Evolutionary conservation across 2,113 vertebrate species (phyloP), one percentile per base, ranked within the genome.

Genomic region (Oxyura jamaicensis): DNA sequence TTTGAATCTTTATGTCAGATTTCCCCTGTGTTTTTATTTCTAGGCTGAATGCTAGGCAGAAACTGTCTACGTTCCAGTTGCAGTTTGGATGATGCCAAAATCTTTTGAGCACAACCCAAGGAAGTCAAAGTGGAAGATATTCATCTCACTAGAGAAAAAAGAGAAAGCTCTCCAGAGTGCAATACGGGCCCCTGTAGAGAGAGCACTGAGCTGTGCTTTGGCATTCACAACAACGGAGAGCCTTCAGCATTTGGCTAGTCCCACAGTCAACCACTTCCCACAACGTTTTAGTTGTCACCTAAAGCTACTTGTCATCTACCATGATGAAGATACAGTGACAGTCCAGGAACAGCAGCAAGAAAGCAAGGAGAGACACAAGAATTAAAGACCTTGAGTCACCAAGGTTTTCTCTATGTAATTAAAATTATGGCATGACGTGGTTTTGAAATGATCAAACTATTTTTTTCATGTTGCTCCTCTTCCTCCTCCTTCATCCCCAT

Each of bases 51-150:
- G 35, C 29, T 81, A 60, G 92, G 36, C 29, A 89, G 66, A 67
- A 60, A 69, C 33, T 78, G 66, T 83, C 66, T 83, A 5, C 63
- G 62, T 91, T 74, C 58, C 67, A 87, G 7, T 59, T 85, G 69
- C 14, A 5, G 16, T 62, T 21, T 76, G 59, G 71, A 83, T 66
- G 36, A 56, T 55, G 81, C 78, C 89, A 83, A 85, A 73, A 91
- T 50, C 52, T 89, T 92, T 72, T 91, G 67, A 91, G 33, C n/a
- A 69, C 23, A 91, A 58, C 39, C 23, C 78, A 82, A 82, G 63
- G 46, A 96, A 89, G 69, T 52, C 62, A 26, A 75, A 87, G 36
- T 35, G 35, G 41, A 86, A 95, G 77, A 87, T 69, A 76, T 1
- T 86, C 6, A 79, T 91, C 85, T 79, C 89, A 82, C 23, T 62